Evolutionary conservation across 2,888 invertebrate genomes (phyloP).

Genomic region (Hyalella azteca): DNA sequence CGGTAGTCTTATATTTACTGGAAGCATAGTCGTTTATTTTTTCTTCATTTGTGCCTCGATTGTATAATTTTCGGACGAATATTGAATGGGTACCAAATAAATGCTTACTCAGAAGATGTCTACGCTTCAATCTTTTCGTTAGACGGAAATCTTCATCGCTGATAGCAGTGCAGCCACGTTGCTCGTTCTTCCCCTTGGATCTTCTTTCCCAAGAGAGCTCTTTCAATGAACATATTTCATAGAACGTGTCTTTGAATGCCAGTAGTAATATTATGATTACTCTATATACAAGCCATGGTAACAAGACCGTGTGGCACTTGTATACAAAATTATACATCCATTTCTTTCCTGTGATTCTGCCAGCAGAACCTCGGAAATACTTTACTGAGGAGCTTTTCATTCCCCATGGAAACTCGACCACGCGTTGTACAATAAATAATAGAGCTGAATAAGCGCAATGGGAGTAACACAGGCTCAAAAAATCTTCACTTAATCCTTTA

Average conservation of each 20-base stretch:
- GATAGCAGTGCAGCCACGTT: neutral
- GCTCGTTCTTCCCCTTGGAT: neutral
- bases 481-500: neutral
- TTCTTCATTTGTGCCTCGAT: neutral
- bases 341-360: constrained; percentile 16
- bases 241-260: neutral
- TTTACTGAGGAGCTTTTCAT: neutral
- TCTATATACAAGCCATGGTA: neutral
- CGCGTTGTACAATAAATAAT: neutral
- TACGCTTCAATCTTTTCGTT: neutral
- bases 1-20: constrained; percentile 30
- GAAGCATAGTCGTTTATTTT: constrained; percentile 1
- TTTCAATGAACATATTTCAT: neutral
- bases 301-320: neutral
- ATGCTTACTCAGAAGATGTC: neutral
- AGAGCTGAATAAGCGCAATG: neutral
- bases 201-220: neutral
- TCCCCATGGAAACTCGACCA: neutral
- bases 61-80: neutral
- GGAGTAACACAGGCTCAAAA: neutral
- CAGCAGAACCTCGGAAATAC: constrained; percentile 23
- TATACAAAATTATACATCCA: constrained; percentile 29
- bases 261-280: neutral
- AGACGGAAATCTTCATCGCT: no score
- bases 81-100: neutral